A percentile compares a stretch with the other conserved stretches of the same genome.
phyloP scores from a whole-genome alignment of 2,113 vertebrate genomes.

The Proteles cristata region DNA sequence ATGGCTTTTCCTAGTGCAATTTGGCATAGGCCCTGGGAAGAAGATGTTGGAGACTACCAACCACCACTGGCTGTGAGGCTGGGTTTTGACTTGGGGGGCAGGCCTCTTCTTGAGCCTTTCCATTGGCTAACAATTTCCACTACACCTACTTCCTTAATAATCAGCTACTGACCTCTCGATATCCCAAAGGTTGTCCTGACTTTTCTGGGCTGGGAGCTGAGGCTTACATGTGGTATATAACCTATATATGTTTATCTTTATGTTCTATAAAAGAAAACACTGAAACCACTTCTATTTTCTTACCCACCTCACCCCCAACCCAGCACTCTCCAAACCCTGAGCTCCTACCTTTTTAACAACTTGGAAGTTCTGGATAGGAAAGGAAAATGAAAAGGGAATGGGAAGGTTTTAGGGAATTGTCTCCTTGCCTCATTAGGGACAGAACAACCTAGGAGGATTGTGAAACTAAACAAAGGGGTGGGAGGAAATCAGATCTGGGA shows the following conservation, averaged over 20 bases:
- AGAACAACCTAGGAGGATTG: neutral
- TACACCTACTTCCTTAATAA: neutral
- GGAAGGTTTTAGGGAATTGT: constrained; percentile 8
- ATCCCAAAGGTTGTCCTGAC: neutral
- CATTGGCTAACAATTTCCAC: neutral
- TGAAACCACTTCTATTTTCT: constrained; percentile 14
- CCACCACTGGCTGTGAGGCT: neutral
- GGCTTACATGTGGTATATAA: no score
- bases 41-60: neutral
- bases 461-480: constrained; percentile 52
- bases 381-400: neutral
- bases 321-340: neutral
- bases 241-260: no score
- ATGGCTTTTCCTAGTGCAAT: neutral
- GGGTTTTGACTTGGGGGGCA: neutral
- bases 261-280: constrained; percentile 22
- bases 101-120: neutral
- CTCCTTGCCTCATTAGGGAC: neutral
- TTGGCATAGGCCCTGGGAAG: neutral
- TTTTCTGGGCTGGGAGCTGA: neutral
- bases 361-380: neutral
- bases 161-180: neutral
- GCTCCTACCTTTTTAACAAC: constrained; percentile 4
- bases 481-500: constrained; percentile 66
- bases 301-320: neutral